These are phyloP conservation scores for Arvicanthis niloticus DNA, from an alignment of 2,113 vertebrate species.

Conservation along the genomic window DNA sequence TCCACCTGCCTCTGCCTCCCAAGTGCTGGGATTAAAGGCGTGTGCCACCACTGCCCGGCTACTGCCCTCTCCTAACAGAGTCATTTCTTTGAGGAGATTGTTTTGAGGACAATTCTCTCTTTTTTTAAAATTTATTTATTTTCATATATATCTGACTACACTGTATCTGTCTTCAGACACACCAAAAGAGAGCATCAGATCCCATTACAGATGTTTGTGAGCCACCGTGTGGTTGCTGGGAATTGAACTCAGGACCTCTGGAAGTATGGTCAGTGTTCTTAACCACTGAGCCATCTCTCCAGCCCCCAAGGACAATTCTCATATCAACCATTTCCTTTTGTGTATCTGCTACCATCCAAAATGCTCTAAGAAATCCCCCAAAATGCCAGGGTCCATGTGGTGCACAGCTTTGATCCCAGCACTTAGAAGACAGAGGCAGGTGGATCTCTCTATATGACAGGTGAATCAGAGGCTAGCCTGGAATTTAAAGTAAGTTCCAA, in stretches of 20 bases:
- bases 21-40: too few species aligned
- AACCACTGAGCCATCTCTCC: too few species aligned
- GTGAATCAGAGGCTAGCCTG: neutral
- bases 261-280: too few species aligned
- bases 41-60: too few species aligned
- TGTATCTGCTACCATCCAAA: conserved; percentile 7
- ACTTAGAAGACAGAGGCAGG: neutral
- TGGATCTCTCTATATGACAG: neutral
- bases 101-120: neutral
- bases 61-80: conserved; percentile 5
- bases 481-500: neutral
- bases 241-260: too few species aligned
- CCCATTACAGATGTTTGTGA: too few species aligned
- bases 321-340: conserved; percentile 35
- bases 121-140: too few species aligned
- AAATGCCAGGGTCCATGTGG: neutral
- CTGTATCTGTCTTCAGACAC: too few species aligned
- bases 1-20: too few species aligned
- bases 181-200: too few species aligned
- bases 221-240: too few species aligned
- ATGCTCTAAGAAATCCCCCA: neutral
- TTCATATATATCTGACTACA: too few species aligned
- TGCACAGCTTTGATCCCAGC: neutral
- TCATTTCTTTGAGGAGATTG: conserved; percentile 10
- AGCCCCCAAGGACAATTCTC: neutral